Evolutionary conservation across 2,797 vertebrate species (phyloP).

Genomic region (Sebastes itinus): DNA sequence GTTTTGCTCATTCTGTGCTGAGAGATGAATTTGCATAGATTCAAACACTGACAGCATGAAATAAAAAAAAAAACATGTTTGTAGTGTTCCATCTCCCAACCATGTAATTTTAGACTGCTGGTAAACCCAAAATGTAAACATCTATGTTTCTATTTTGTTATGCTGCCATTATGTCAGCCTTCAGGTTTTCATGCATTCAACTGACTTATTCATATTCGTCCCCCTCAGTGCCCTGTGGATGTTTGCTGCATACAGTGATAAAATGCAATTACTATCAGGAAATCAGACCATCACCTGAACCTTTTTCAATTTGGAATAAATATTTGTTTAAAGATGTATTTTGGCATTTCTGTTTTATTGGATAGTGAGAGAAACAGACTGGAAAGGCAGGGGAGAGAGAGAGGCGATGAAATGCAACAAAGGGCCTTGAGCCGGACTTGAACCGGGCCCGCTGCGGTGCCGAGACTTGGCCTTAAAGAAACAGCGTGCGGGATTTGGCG

Average conservation of each 20-base stretch:
- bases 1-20: conserved; percentile 2
- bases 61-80: neutral
- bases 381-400: neutral
- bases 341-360: neutral
- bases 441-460: neutral
- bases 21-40: conserved; percentile 21
- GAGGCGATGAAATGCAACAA: neutral
- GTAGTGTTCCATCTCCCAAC: conserved; percentile 7
- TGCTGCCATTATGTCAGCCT: conserved; percentile 2
- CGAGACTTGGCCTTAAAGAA: neutral
- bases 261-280: neutral
- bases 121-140: conserved; percentile 32
- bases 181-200: conserved; percentile 15
- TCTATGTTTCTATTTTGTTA: conserved; percentile 9
- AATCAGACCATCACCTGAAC: neutral
- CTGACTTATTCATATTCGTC: conserved; percentile 11
- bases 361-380: neutral
- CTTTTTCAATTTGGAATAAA: neutral
- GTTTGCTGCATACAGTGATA: neutral
- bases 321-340: neutral
- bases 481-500: neutral
- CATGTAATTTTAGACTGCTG: conserved; percentile 21
- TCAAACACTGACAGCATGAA: neutral
- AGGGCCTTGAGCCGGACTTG: too few species aligned
- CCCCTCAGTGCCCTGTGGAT: neutral